Base-by-base conservation (phyloP, 2,888 invertebrate species). In the Acanthoscelides obtectus region DNA sequence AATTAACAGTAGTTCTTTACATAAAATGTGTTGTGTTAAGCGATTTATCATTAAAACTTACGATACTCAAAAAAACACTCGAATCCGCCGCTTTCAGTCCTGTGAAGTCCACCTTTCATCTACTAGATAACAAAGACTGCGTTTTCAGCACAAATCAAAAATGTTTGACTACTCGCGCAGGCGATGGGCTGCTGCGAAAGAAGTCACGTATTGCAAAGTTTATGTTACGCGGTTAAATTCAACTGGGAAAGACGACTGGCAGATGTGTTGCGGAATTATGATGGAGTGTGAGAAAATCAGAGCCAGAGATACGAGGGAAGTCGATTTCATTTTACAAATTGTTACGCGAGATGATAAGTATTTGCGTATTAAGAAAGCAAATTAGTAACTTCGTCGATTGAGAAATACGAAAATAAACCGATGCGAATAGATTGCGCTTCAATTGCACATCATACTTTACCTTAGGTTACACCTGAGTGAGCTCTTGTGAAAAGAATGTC, bases 61-160 rank as follows among this genome's bases (percentile, higher is more conserved):
- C 90, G 88, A 87, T 90, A 90, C 88, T 90, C 90, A 81, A 91
- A 86, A 88, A 89, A 90, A 86, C 90, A 90, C 87, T 91, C 91
- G 86, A 89, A 87, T 84, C 90, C 90, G 79, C 91, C 90, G 73
- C 90, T 90, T 80, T 89, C 89, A 83, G 90, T 90, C 86, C 90
- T 88, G 84, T 87, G 86, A 86, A 89, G 89, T 82, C 90, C 90
- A 85, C 88, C 89, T 87, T 89, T 89, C 89, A 91, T 90, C 72
- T 81, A 82, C 71, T 69, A 66, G 17, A 25, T 25, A 12, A 12
- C 45, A 45, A 45, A 45, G 45, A 45, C 45, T 45, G 17, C 5
- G n/a, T n/a, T n/a, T 45, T 6, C 17, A 12, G 45, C 12, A 45
- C 17, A 1, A 45, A 45, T 45, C 45, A 6, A 45, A 12, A 45